Percentiles rank a stretch among this genome's conserved stretches.
phyloP scores from a whole-genome alignment of 53 echinoderm and acorn worm genomes.

The Henricia sp. region DNA sequence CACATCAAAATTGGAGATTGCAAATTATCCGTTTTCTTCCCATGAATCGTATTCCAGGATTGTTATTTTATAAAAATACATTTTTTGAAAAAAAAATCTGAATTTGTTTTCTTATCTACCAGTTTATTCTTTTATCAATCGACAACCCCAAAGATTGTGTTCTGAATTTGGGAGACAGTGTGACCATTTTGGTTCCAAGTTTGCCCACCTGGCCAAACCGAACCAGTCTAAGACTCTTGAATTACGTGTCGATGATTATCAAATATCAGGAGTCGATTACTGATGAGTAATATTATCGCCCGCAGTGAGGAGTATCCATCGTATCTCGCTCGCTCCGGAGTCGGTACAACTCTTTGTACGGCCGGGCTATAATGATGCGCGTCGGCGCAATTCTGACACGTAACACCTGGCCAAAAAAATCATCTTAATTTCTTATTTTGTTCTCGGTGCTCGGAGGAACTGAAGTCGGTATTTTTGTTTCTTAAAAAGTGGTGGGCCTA shows the following conservation, averaged over 20 bases:
- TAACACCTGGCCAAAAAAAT: conserved; percentile 38
- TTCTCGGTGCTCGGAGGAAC: neutral
- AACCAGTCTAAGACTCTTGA: neutral
- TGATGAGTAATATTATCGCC: neutral
- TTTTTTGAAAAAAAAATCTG: neutral
- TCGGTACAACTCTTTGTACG: neutral
- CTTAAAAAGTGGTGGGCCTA: neutral
- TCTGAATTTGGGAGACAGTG: neutral
- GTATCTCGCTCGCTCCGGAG: neutral
- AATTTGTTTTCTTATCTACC: neutral
- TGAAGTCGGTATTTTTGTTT: neutral
- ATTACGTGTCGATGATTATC: neutral
- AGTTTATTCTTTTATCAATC: neutral
- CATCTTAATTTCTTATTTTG: neutral
- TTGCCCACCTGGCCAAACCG: conserved; percentile 1
- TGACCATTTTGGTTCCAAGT: neutral
- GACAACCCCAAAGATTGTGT: neutral
- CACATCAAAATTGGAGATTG: no score
- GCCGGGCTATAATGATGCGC: neutral
- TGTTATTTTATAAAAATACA: neutral
- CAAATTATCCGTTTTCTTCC: neutral
- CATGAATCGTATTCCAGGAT: neutral
- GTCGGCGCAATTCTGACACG: conserved; percentile 28
- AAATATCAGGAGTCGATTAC: conserved; percentile 25
- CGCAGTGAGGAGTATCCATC: neutral